Conservation (phyloP, 2,888 invertebrate species). For the Drosophila mercatorum region DNA sequence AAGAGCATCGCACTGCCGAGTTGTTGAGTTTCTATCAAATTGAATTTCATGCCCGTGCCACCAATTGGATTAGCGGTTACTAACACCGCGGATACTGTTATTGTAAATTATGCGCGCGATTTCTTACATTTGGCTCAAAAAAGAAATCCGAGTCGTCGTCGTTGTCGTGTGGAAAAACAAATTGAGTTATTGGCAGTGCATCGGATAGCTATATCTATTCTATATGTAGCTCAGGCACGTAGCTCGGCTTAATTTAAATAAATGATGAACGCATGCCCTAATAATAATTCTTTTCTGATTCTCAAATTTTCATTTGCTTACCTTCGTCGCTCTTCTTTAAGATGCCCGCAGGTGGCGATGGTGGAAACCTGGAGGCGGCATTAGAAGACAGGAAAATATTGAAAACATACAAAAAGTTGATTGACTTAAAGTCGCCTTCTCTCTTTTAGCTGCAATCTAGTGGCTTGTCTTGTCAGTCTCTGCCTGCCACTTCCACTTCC, state of each 20-base stretch:
- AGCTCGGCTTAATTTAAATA: slow-evolving; percentile 74
- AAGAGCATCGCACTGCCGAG: slow-evolving; percentile 46
- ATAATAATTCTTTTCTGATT: slow-evolving; percentile 61
- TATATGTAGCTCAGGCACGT: slow-evolving; percentile 22
- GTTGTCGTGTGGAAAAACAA: slow-evolving; percentile 57
- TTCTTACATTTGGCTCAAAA: slow-evolving; percentile 65
- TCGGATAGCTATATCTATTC: slow-evolving; percentile 23
- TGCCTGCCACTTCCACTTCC: slow-evolving; percentile 5
- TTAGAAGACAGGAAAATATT: slow-evolving; percentile 46
- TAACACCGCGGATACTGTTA: slow-evolving; percentile 77
- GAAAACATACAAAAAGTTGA: slow-evolving; percentile 48
- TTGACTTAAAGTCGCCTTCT: slow-evolving; percentile 70
- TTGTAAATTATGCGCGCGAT: slow-evolving; percentile 78
- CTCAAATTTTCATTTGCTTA: slow-evolving; percentile 68
- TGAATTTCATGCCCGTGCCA: slow-evolving; percentile 69
- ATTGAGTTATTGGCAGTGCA: slow-evolving; percentile 77
- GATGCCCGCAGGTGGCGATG: slow-evolving; percentile 83
- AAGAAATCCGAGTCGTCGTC: slow-evolving; percentile 15
- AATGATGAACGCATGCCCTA: slow-evolving; percentile 71
- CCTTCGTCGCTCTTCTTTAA: slow-evolving; percentile 84
- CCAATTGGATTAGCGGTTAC: slow-evolving; percentile 83
- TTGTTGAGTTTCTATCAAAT: slow-evolving; percentile 56
- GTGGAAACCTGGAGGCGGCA: slow-evolving; percentile 78
- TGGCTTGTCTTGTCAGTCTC: slow-evolving; percentile 57
- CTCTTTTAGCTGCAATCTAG: slow-evolving; percentile 10